Base-by-base conservation (phyloP, 2,113 vertebrate species). In the Gasterosteus nipponicus region DNA sequence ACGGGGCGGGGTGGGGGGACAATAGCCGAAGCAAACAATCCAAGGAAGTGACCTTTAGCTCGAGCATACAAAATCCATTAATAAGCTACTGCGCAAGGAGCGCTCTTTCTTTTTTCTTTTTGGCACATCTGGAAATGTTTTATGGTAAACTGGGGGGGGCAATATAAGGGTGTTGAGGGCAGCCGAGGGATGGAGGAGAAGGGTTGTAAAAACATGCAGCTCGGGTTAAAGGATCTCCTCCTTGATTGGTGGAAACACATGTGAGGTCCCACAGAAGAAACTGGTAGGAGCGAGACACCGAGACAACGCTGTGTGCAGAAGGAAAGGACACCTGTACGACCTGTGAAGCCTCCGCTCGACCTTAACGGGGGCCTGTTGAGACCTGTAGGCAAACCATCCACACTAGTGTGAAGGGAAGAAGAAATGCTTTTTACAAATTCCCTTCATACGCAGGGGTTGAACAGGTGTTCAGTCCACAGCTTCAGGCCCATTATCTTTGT, bases 71-170 rank as follows among this genome's bases (percentile, higher is more conserved):
- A 82, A 86, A 88, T 72, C 70, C 75, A 86, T 86, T 83, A 77
- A 54, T 29, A 56, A 83, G 85, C 89, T 88, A 87, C 87, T 86
- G 86, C 76, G 41, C 68, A 82, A 78, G 84, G 84, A 90, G 77
- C 80, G 69, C 46, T 80, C 74, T 12, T 86, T 57, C 81, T 75
- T 38, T 38, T 38, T 38, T 38, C 35, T 3, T 38, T 38, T 38
- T 46, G 76, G 82, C 87, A 91, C 92, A 94, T 92, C 92, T 93
- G 93, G 93, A 92, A 94, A 87, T 88, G 75, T 89, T 94, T 89
- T 58, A 73, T 67, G 70, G 51, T 82, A 85, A 92, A 67, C 77
- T 67, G 26, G 79, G 81, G 79, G 81, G 80, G 6, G 56, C 83
- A 66, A 69, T 77, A 67, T 64, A 60, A 63, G 72, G 74, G 74